Evolutionary conservation across 2,797 vertebrate species (phyloP).

Genomic region (Glyptemys insculpta): DNA sequence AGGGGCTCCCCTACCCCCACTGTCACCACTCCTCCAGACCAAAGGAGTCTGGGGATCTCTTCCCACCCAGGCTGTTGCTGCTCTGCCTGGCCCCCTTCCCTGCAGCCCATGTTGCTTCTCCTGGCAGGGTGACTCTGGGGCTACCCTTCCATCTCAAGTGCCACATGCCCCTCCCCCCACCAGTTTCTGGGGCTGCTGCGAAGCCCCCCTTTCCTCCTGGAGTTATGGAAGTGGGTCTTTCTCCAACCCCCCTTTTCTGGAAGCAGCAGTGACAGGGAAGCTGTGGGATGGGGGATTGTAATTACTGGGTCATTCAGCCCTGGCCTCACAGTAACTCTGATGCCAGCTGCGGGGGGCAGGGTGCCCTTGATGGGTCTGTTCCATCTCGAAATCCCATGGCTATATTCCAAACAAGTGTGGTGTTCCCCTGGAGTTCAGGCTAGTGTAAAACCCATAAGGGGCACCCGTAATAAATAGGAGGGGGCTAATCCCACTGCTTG

Average conservation of each 20-base stretch:
- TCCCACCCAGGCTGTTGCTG: not conserved
- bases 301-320: not conserved
- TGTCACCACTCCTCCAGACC: not conserved
- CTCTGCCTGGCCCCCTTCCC: not conserved
- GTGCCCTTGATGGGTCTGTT: not conserved
- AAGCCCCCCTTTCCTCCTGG: not conserved
- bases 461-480: not conserved
- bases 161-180: accelerated
- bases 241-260: not conserved
- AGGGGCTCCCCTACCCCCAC: not conserved
- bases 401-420: not conserved
- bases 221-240: not conserved
- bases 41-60: not conserved
- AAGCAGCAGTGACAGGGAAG: not conserved
- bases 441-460: not conserved
- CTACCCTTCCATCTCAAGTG: not conserved
- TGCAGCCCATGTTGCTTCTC: not conserved
- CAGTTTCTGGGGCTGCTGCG: not conserved
- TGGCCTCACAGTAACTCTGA: not conserved
- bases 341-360: not conserved
- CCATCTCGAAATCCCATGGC: not conserved
- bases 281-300: not conserved
- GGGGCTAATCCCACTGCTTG: not conserved
- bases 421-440: not conserved
- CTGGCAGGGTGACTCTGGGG: not conserved